These are phyloP conservation scores for Calosoma granatense DNA, from an alignment of 1,140 invertebrate genomes.

Conservation along the genomic window DNA sequence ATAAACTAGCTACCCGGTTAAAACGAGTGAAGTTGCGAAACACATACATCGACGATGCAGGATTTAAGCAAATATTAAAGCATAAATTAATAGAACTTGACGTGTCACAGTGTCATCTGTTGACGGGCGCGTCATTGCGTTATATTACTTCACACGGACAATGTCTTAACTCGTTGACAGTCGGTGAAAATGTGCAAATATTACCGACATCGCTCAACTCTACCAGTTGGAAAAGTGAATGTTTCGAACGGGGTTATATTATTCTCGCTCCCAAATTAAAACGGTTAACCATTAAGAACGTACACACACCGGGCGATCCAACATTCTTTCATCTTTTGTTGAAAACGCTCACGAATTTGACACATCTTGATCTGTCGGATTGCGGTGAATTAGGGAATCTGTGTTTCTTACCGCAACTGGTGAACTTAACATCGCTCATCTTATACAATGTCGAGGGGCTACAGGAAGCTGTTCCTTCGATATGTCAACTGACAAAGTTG, in stretches of 20 bases:
- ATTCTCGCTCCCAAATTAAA: slow-evolving; percentile 55
- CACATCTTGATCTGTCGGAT: slow-evolving; percentile 69
- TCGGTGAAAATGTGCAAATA: slow-evolving; percentile 38
- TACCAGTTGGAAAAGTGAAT: slow-evolving; percentile 32
- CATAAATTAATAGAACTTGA: slow-evolving; percentile 66
- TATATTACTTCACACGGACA: slow-evolving; percentile 34
- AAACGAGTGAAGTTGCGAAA: slow-evolving; percentile 57
- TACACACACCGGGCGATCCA: slow-evolving; percentile 33
- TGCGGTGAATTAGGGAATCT: slow-evolving; percentile 50
- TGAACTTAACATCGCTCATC: slow-evolving; percentile 58
- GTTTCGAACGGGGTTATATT: slow-evolving; percentile 41
- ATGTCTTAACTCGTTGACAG: slow-evolving; percentile 34
- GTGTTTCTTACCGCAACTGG: slow-evolving; percentile 44
- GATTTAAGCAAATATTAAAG: slow-evolving; percentile 52
- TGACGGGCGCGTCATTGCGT: slow-evolving; percentile 41
- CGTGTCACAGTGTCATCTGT: slow-evolving; percentile 55
- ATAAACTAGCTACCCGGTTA: slow-evolving; percentile 53
- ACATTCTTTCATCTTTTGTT: slow-evolving; percentile 46
- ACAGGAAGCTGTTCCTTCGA: slow-evolving; percentile 40
- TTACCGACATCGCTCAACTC: slow-evolving; percentile 24
- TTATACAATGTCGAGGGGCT: slow-evolving; percentile 61
- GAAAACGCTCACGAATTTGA: slow-evolving; percentile 49
- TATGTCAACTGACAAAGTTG: slow-evolving; percentile 46
- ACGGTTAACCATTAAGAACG: slow-evolving; percentile 47
- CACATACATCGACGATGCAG: slow-evolving; percentile 56